Percentiles rank a stretch among this genome's conserved stretches.
phyloP scores from a whole-genome alignment of 2,888 invertebrate genomes.

The Antitype chi region DNA sequence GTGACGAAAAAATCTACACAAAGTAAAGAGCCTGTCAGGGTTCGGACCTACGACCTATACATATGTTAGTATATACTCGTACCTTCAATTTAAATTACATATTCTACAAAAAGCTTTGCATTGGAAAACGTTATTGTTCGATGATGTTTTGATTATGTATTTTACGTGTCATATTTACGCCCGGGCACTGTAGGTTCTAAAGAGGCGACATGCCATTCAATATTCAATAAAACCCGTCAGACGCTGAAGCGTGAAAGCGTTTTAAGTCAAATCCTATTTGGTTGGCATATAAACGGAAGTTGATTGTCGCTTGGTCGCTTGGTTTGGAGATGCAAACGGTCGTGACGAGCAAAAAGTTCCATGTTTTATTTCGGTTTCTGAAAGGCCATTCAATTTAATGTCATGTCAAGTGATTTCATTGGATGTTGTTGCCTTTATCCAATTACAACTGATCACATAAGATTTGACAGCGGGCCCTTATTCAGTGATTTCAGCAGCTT shows the following conservation, averaged over 20 bases:
- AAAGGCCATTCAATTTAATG: slow-evolving; percentile 23
- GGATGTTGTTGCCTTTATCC: background rate
- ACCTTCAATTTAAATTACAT: too few species aligned
- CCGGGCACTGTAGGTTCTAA: slow-evolving; percentile 17
- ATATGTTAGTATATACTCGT: too few species aligned
- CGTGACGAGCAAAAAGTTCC: slow-evolving; percentile 5
- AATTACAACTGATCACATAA: slow-evolving; percentile 9
- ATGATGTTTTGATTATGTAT: background rate
- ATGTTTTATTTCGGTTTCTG: slow-evolving; percentile 33
- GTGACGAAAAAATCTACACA: too few species aligned
- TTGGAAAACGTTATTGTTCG: background rate
- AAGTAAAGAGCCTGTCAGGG: too few species aligned
- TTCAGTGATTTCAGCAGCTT: background rate
- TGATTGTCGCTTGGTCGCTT: slow-evolving; percentile 25
- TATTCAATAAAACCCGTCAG: slow-evolving; percentile 56
- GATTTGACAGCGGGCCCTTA: background rate
- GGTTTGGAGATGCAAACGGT: slow-evolving; percentile 26
- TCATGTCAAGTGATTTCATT: slow-evolving; percentile 12
- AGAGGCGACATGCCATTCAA: slow-evolving; percentile 53
- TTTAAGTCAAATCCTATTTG: slow-evolving; percentile 60
- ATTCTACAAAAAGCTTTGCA: background rate
- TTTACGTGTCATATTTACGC: slow-evolving; percentile 16
- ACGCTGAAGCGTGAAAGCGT: slow-evolving; percentile 54
- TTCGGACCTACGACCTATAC: too few species aligned
- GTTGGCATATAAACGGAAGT: slow-evolving; percentile 45